Evolutionary conservation across 2,888 invertebrate genomes (phyloP), one percentile per base, ranked within the genome.

Genomic region (Drosophila melanosoma): DNA sequence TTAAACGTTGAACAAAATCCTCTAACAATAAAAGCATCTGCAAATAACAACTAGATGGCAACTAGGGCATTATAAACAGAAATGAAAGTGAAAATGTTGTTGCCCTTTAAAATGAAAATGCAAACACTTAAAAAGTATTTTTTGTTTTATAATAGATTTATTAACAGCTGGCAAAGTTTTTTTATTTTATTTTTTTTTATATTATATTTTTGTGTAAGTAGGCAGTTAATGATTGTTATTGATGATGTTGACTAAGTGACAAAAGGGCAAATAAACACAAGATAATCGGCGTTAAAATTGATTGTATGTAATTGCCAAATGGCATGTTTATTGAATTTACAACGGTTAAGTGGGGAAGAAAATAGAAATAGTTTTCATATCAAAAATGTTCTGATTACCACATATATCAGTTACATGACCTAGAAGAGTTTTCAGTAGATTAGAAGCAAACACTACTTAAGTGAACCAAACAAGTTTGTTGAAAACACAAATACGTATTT

Each of bases 61-160:
- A 29, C 29, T 29, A 29, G 29, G 42, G 48, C 62, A 65, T 58
- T 29, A 57, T 29, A 23, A 36, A 29, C 45, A 12, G 11, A 51
- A 59, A 49, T 20, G 71, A 85, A 83, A 83, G 68, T 77, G 69
- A 74, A 53, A 38, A 35, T 20, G 5, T 23, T 29, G 32, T 54
- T 23, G 23, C 49, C 33, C 20, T 35, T 35, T 40, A 0, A 51
- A 32, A 48, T 61, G 45, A 60, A 64, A 48, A 42, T 63, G 63
- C 63, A 59, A 36, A 62, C 62, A 49, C 26, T 42, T 7, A 56
- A 29, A 3, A 42, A 35, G 38, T 56, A 12, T 45, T 45, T 45
- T 15, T 45, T 2, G 10, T 5, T 45, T 23, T 45, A 8, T 36
- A 20, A 11, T 6, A 23, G 36, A 59, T 23, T 10, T 4, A 32